A percentile compares a stretch with the other conserved stretches of the same genome.
phyloP scores from a whole-genome alignment of 2,888 invertebrate species.

The Phanerotoma sp. region DNA sequence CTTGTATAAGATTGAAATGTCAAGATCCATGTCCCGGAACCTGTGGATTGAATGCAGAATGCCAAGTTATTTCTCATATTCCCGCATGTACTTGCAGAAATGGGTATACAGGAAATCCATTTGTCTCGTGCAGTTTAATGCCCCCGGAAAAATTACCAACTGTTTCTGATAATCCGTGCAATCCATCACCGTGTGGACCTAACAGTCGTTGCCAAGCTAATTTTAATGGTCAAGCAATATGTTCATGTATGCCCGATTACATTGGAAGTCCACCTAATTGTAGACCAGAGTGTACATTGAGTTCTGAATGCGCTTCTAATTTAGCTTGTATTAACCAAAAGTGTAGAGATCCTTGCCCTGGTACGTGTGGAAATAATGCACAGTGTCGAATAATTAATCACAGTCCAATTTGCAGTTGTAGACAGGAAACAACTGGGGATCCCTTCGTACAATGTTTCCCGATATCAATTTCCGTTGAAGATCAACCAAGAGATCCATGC shows the following conservation, averaged over 20 bases:
- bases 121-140: constrained; percentile 61
- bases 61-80: constrained; percentile 76
- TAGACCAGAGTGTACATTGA: constrained; percentile 58
- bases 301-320: constrained; percentile 55
- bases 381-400: constrained; percentile 60
- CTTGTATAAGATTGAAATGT: constrained; percentile 60
- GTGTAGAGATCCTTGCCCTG: constrained; percentile 60
- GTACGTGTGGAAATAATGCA: constrained; percentile 60
- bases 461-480: constrained; percentile 48
- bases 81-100: constrained; percentile 74
- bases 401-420: constrained; percentile 59
- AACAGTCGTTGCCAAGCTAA: constrained; percentile 59
- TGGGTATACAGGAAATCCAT: constrained; percentile 68
- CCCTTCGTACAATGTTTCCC: constrained; percentile 53
- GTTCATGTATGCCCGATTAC: constrained; percentile 57
- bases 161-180: constrained; percentile 48
- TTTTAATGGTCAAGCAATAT: constrained; percentile 55
- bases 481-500: constrained; percentile 63
- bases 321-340: constrained; percentile 61
- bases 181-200: constrained; percentile 60
- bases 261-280: constrained; percentile 58
- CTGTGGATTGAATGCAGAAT: constrained; percentile 64
- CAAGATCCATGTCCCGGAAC: constrained; percentile 59
- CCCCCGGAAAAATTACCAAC: constrained; percentile 33
- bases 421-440: constrained; percentile 53